Conservation (phyloP, 2,888 invertebrate species). For the Isotomurus palustris region DNA sequence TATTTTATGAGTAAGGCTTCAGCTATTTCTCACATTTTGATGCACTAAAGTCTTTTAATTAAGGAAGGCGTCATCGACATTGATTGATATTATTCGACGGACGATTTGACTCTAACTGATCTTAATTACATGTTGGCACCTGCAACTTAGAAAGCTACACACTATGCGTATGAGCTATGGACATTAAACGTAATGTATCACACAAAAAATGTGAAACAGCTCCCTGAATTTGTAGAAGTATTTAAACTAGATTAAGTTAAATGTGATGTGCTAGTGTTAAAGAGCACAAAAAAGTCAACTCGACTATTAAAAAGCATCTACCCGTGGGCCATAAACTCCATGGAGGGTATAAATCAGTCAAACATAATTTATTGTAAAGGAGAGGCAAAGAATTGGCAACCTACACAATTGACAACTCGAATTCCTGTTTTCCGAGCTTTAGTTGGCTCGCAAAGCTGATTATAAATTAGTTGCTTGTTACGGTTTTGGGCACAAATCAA, state of each 20-base stretch:
- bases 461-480: too few relatives aligned
- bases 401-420: too few relatives aligned
- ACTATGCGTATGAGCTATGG: not conserved
- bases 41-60: too few relatives aligned
- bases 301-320: slow-evolving; percentile 18
- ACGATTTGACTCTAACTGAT: too few relatives aligned
- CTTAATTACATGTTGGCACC: slow-evolving; percentile 41
- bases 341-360: slow-evolving; percentile 27
- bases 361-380: slow-evolving; percentile 30
- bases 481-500: too few relatives aligned
- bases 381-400: slow-evolving; percentile 12
- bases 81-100: too few relatives aligned
- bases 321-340: slow-evolving; percentile 25
- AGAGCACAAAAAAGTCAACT: slow-evolving; percentile 11
- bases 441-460: too few relatives aligned
- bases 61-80: too few relatives aligned
- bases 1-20: too few relatives aligned
- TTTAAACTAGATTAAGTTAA: slow-evolving; percentile 18
- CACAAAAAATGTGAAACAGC: slow-evolving; percentile 19
- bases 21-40: too few relatives aligned
- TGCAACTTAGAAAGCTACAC: slow-evolving; percentile 16
- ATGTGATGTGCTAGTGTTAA: too few relatives aligned
- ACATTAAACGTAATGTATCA: not conserved
- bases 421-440: too few relatives aligned
- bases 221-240: slow-evolving; percentile 20